These are phyloP conservation scores for Hippasteria phrygiana DNA, from an alignment of 53 echinoderm and acorn worm species.

Conservation along the genomic window DNA sequence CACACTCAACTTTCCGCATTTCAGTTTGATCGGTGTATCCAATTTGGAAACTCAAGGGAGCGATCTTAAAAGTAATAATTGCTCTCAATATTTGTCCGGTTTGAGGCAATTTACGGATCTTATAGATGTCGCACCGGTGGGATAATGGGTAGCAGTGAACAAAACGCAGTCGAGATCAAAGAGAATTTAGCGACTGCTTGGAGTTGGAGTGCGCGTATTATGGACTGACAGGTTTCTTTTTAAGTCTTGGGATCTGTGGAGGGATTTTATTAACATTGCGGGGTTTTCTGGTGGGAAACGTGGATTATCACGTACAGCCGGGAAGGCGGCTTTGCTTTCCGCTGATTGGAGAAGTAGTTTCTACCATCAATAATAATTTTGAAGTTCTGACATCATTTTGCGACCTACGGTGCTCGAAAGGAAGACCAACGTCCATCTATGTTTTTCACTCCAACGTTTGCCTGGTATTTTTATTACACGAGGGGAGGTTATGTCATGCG, in stretches of 20 bases:
- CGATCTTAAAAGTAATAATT: not conserved
- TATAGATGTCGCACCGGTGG: not conserved
- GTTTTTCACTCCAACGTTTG: too few species aligned
- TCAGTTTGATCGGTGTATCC: not conserved
- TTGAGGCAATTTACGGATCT: conserved; percentile 9
- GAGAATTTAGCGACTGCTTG: not conserved
- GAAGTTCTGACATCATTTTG: too few species aligned
- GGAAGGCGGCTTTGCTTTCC: not conserved
- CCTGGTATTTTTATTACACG: too few species aligned
- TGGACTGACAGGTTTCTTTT: not conserved
- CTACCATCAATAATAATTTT: not conserved
- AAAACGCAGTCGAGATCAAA: not conserved
- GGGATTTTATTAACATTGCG: not conserved
- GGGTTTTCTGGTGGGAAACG: not conserved
- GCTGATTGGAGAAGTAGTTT: not conserved
- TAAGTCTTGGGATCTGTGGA: not conserved
- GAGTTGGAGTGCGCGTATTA: not conserved
- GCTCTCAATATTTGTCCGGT: not conserved
- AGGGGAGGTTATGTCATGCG: too few species aligned
- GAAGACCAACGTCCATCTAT: too few species aligned
- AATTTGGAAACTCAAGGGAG: conserved; percentile 8
- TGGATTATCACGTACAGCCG: not conserved
- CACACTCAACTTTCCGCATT: not conserved
- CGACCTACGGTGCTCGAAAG: too few species aligned
- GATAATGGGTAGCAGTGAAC: not conserved